Base-by-base conservation (phyloP, 64 coral and sea anemone species). In the Montipora sp. region DNA sequence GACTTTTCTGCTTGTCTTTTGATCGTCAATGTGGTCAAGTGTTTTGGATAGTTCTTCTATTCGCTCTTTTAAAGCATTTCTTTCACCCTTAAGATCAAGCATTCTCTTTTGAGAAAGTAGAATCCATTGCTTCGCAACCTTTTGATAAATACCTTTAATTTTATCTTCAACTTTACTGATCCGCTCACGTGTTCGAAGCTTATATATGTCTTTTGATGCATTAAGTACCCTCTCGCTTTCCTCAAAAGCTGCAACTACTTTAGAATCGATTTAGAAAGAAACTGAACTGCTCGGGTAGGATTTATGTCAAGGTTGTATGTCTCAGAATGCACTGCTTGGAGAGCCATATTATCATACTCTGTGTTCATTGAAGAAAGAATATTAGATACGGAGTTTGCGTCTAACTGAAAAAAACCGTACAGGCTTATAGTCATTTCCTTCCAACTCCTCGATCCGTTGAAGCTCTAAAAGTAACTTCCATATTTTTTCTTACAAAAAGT, bases 401-500 rank as follows among this genome's bases (percentile, higher is more conserved):
- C 51, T 55, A 55, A 10, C 1, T 36, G 36, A 36, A 55, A 55
- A 55, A 55, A 36, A 1, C 5, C 51, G 0, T 7, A 1, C 10
- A 55, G 51, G 51, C 51, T 7, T 10, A 7, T 55, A 36, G 36
- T 36, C 51, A 55, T 10, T 55, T 1, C 10, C 51, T 55, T 55
- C 51, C 10, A 10, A 65, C 83, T 73, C 83, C 57, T 87, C 60
- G 12, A 73, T 68, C 36, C 27, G 57, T 68, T 87, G 36, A 44
- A 87, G 60, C 72, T 87, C 82, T 65, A n/a, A 84, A 84, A 84
- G 82, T 48, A 87, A 87, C 58, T 87, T 68, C 51, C 63, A 73
- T 74, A 87, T 75, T 51, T 67, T 73, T 87, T 46, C 63, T 49
- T 58, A 21, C 61, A 73, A 16, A 87, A 48, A 24, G 61, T 87